Conservation (phyloP, 1,140 invertebrate genomes). For the Drosophila obscura region DNA sequence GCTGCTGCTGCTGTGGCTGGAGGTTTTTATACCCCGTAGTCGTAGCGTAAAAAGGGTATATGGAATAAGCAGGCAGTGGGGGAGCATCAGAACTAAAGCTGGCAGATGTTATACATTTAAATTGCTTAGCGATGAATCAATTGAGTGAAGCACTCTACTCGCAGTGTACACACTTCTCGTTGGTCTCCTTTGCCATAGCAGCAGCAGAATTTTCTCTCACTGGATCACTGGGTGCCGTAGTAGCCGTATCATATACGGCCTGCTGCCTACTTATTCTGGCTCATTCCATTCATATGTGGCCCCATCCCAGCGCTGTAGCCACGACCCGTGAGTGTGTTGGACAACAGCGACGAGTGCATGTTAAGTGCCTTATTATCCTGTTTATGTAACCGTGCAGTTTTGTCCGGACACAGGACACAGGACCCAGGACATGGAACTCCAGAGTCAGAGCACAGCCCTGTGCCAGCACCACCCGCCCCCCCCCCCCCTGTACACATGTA, state of each 20-base stretch:
- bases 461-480: slow-evolving; percentile 12
- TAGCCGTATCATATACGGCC: slow-evolving; percentile 8
- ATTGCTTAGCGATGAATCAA: too few relatives aligned
- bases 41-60: too few relatives aligned
- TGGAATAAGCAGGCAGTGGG: too few relatives aligned
- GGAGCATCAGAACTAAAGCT: too few relatives aligned
- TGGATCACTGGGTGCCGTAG: not conserved
- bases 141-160: too few relatives aligned
- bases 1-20: slow-evolving; percentile 5
- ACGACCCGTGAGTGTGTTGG: slow-evolving; percentile 26
- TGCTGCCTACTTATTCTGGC: slow-evolving; percentile 4
- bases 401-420: slow-evolving; percentile 48
- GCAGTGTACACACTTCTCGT: too few relatives aligned
- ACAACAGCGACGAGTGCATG: slow-evolving; percentile 73
- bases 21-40: not conserved
- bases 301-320: too few relatives aligned
- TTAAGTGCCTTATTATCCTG: slow-evolving; percentile 80
- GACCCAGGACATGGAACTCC: slow-evolving; percentile 22
- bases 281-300: slow-evolving; percentile 6
- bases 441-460: slow-evolving; percentile 4
- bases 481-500: not conserved
- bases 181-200: too few relatives aligned
- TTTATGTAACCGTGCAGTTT: slow-evolving; percentile 79
- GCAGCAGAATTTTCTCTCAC: not conserved
- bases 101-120: not conserved